phyloP scores from a whole-genome alignment of 30 jellyfish, hydroid and myxozoan genomes.

The Clytia hemisphaerica region DNA sequence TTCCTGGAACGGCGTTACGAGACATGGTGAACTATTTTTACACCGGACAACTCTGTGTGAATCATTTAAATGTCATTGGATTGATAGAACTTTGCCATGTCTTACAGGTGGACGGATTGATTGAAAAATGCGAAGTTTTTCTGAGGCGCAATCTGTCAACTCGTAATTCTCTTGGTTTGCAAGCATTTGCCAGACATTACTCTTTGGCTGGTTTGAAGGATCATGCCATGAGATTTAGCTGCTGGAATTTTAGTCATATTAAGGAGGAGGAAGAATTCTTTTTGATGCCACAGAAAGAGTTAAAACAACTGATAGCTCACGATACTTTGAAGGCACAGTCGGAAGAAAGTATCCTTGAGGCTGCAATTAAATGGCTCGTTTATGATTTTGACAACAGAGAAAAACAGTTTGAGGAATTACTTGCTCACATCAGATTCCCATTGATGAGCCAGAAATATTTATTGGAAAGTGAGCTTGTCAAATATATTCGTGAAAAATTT shows the following conservation, averaged over 20 bases:
- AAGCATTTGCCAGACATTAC: conserved; percentile 64
- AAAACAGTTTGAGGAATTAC: conserved; percentile 19
- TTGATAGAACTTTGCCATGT: conserved; percentile 47
- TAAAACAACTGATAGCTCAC: conserved; percentile 53
- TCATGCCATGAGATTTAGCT: conserved; percentile 70
- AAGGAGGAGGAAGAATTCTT: conserved; percentile 69
- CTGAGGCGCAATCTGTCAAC: conserved; percentile 78
- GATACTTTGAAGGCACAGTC: conserved; percentile 78
- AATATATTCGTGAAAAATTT: conserved; percentile 50
- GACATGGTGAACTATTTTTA: conserved; percentile 70
- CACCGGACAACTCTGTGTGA: conserved; percentile 53
- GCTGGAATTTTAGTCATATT: conserved; percentile 84
- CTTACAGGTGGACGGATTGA: conserved; percentile 49
- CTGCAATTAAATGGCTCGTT: conserved; percentile 78
- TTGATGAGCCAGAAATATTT: conserved; percentile 59
- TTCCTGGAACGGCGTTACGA: conserved; percentile 70
- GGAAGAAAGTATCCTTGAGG: conserved; percentile 68
- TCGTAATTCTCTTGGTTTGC: conserved; percentile 66
- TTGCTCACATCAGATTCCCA: conserved; percentile 65
- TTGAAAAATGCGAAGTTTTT: conserved; percentile 66
- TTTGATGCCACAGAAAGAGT: conserved; percentile 49
- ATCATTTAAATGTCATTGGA: conserved; percentile 63
- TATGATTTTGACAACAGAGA: conserved; percentile 51
- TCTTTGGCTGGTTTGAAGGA: conserved; percentile 49
- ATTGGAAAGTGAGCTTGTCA: conserved; percentile 49